phyloP scores from a whole-genome alignment of 2,113 vertebrate genomes.

The Stictonetta naevosa region DNA sequence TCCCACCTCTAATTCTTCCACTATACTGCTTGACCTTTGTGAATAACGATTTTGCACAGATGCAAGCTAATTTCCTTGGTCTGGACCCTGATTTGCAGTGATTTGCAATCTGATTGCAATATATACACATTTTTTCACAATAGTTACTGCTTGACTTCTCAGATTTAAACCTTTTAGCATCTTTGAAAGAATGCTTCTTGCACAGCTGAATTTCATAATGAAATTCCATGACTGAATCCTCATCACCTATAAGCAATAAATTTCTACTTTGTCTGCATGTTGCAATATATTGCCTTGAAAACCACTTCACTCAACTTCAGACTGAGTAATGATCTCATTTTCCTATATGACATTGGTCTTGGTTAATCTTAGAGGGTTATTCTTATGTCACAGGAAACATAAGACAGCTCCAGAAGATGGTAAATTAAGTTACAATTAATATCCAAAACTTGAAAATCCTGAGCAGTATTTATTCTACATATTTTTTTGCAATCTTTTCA shows the following conservation, averaged over 20 bases:
- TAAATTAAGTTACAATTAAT: background rate
- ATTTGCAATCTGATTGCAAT: slow-evolving; percentile 3
- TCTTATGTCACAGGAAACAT: background rate
- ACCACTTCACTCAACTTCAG: background rate
- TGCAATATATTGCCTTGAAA: background rate
- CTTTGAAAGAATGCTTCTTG: background rate
- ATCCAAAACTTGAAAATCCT: background rate
- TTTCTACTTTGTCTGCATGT: background rate
- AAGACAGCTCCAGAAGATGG: background rate
- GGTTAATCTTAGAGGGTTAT: background rate
- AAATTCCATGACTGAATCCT: background rate
- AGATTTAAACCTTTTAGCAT: slow-evolving; percentile 21
- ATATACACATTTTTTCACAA: slow-evolving; percentile 28
- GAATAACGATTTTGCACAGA: slow-evolving; percentile 22
- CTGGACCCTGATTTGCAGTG: slow-evolving; percentile 7
- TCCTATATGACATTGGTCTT: background rate
- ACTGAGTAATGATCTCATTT: slow-evolving; percentile 18
- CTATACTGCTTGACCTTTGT: background rate
- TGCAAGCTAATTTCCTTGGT: background rate
- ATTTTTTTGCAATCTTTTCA: background rate
- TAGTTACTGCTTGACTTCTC: background rate
- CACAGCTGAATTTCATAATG: background rate
- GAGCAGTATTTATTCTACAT: background rate
- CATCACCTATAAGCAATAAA: background rate
- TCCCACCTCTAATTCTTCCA: background rate